These are phyloP conservation scores for Chironex yamaguchii DNA, from an alignment of 30 jellyfish, hydroid and myxozoan species.

Conservation along the genomic window DNA sequence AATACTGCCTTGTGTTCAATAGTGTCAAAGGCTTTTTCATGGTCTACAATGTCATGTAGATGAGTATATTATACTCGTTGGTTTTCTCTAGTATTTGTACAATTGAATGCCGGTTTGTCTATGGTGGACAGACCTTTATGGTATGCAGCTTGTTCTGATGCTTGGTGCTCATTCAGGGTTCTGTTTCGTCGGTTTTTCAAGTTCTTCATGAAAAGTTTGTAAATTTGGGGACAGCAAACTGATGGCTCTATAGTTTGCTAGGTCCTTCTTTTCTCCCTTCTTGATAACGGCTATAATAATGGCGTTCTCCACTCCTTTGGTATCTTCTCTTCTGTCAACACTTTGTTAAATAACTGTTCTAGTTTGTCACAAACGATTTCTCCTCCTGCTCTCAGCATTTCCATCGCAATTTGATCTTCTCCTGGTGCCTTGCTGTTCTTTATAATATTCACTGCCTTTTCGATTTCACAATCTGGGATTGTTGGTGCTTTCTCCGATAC, in stretches of 20 bases:
- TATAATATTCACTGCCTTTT: no score
- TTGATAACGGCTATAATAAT: constrained; percentile 41
- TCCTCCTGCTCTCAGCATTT: constrained; percentile 61
- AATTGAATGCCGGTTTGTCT: constrained; percentile 28
- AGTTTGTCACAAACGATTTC: background rate
- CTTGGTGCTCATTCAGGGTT: constrained; percentile 42
- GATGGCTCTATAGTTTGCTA: constrained; percentile 65
- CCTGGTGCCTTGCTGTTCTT: constrained; percentile 7
- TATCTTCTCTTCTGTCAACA: constrained; percentile 24
- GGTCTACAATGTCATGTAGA: constrained; percentile 50
- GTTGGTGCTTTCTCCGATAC: no score
- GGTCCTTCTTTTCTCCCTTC: constrained; percentile 65
- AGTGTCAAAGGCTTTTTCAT: constrained; percentile 56
- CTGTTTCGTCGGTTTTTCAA: constrained; percentile 32
- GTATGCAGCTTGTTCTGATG: constrained; percentile 58
- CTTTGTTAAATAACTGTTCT: constrained; percentile 20
- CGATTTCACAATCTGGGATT: no score
- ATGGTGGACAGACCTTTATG: constrained; percentile 31
- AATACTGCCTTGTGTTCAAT: constrained; percentile 38
- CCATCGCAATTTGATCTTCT: constrained; percentile 24
- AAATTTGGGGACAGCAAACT: constrained; percentile 61
- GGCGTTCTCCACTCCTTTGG: constrained; percentile 70
- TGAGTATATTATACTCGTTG: constrained; percentile 35
- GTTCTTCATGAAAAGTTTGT: no score
- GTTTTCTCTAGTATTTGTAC: constrained; percentile 37